Evolutionary conservation across 2,113 vertebrate species (phyloP).

Genomic region (Macrotis lagotis): DNA sequence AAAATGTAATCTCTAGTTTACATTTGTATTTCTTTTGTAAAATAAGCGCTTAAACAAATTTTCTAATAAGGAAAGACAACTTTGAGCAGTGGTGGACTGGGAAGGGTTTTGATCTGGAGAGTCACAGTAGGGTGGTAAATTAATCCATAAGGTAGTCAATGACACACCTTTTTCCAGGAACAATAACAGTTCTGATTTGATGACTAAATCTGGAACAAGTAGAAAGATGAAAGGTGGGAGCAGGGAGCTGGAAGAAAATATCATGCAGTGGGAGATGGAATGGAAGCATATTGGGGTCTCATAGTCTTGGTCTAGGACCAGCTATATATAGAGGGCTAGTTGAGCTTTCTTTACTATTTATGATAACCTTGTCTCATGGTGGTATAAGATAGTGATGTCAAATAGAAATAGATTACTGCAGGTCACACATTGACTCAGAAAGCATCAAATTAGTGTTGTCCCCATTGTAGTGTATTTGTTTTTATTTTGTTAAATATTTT

Average conservation of each 20-base stretch:
- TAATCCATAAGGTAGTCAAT: neutral
- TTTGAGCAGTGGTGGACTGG: neutral
- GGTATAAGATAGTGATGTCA: neutral
- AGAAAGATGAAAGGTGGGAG: neutral
- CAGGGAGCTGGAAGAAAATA: neutral
- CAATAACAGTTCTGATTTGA: neutral
- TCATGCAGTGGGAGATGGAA: neutral
- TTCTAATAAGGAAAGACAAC: neutral
- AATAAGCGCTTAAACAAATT: too few relatives aligned
- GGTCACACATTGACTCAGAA: neutral
- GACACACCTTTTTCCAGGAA: neutral
- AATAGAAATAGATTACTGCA: neutral
- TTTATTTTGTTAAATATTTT: neutral
- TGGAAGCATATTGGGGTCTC: neutral
- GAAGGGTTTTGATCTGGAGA: neutral
- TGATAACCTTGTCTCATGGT: neutral
- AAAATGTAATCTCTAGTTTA: too few relatives aligned
- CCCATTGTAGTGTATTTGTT: neutral
- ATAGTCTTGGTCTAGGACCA: neutral
- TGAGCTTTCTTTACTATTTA: neutral
- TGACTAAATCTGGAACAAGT: neutral
- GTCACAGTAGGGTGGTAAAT: neutral
- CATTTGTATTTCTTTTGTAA: too few relatives aligned
- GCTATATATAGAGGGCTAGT: neutral
- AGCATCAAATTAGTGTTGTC: neutral